A percentile compares a stretch with the other conserved stretches of the same genome.
Conservation (phyloP, 2,888 invertebrate genomes). For the Andrena haemorrhoa region DNA sequence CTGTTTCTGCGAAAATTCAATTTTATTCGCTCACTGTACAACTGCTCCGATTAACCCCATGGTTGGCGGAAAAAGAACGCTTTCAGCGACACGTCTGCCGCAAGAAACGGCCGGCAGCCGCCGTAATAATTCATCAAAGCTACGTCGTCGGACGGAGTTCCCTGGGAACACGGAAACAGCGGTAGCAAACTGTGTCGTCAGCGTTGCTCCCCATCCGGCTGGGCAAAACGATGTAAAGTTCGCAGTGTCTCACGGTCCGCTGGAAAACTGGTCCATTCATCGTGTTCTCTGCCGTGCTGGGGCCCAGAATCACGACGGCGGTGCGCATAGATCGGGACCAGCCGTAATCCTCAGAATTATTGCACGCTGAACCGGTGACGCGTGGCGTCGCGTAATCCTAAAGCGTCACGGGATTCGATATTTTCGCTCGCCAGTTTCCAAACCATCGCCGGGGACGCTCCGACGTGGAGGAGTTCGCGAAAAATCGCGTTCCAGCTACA, state of each 20-base stretch:
- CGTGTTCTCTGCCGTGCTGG: constrained; percentile 30
- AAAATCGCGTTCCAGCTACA: background rate
- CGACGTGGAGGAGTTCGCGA: background rate
- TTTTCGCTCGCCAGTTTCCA: background rate
- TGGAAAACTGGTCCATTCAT: constrained; percentile 62
- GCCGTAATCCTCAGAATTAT: constrained; percentile 57
- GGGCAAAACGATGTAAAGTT: constrained; percentile 50
- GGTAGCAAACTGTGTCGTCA: constrained; percentile 50
- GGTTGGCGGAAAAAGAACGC: background rate
- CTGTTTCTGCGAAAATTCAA: too few species aligned
- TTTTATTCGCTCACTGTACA: too few species aligned
- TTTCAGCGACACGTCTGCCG: constrained; percentile 1
- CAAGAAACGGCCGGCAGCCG: background rate
- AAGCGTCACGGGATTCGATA: constrained; percentile 9
- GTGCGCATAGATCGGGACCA: constrained; percentile 18
- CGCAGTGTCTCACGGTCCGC: constrained; percentile 47
- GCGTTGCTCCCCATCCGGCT: constrained; percentile 46
- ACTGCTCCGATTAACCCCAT: too few species aligned
- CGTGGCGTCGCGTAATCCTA: constrained; percentile 38
- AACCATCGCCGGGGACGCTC: background rate
- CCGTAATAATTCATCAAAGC: constrained; percentile 52
- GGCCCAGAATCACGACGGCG: background rate
- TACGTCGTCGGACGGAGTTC: background rate
- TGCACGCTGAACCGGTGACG: constrained; percentile 36
- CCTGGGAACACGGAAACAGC: constrained; percentile 17